A percentile compares a stretch with the other conserved stretches of the same genome.
These are phyloP conservation scores for Embidobia sp. DNA, from an alignment of 2,888 invertebrate species.

Conservation along the genomic window DNA sequence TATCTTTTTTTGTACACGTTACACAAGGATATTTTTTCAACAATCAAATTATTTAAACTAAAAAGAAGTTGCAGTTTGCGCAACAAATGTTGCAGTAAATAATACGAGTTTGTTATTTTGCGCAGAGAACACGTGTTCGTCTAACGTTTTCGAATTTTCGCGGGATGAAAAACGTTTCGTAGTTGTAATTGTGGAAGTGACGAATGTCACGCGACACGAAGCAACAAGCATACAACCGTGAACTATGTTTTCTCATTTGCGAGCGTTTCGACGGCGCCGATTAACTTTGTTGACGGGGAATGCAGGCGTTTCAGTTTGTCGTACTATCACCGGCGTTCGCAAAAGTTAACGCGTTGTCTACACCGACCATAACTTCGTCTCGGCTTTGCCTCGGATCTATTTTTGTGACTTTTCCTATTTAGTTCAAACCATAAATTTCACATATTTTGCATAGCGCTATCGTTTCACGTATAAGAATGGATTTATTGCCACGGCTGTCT, in stretches of 20 bases:
- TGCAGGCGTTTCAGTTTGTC: conserved; percentile 11
- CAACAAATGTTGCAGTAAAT: background rate
- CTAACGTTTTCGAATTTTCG: background rate
- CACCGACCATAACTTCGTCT: background rate
- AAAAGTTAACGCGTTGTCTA: conserved; percentile 30
- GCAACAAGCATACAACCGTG: conserved; percentile 12
- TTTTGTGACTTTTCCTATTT: conserved; percentile 29
- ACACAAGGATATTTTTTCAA: too few species aligned
- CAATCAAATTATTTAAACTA: too few species aligned
- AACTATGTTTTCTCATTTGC: conserved; percentile 43
- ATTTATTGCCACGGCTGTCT: background rate
- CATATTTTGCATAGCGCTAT: background rate
- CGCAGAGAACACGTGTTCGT: too few species aligned
- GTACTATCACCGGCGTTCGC: conserved; percentile 6
- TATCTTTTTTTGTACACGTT: too few species aligned
- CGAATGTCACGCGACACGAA: conserved; percentile 49
- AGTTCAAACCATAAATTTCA: conserved; percentile 12
- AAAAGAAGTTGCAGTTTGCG: too few species aligned
- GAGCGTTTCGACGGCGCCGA: conserved; percentile 37
- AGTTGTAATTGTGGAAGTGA: conserved; percentile 41
- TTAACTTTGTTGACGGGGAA: conserved; percentile 47
- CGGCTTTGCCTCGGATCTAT: conserved; percentile 4
- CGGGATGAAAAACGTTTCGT: conserved; percentile 14
- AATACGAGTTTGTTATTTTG: background rate
- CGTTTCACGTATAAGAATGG: background rate